Conservation (phyloP, 2,113 vertebrate species). For the Pao palembangensis region DNA sequence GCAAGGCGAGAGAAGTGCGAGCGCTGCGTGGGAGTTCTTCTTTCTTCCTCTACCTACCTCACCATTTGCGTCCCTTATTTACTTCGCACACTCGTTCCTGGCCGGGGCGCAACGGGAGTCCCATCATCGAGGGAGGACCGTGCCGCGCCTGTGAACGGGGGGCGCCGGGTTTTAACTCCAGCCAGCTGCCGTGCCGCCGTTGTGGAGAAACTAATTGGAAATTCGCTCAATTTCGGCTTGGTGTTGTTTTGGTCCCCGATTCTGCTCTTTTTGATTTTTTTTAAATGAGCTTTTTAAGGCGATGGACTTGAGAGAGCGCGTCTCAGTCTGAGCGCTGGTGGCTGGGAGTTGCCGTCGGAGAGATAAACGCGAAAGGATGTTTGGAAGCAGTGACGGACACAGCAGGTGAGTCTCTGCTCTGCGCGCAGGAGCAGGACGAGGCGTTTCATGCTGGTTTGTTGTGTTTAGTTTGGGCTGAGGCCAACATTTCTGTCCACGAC, state of each 20-base stretch:
- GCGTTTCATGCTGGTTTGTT: neutral
- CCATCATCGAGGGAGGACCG: slow-evolving; percentile 35
- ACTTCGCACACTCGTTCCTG: slow-evolving; percentile 22
- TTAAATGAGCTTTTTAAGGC: slow-evolving; percentile 34
- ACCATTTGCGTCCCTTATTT: slow-evolving; percentile 43
- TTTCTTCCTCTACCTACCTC: slow-evolving; percentile 25
- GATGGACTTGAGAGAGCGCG: slow-evolving; percentile 68
- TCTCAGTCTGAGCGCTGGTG: slow-evolving; percentile 47
- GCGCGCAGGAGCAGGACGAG: neutral
- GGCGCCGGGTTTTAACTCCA: neutral
- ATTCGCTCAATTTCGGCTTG: slow-evolving; percentile 12
- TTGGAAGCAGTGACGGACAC: slow-evolving; percentile 62
- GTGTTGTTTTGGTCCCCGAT: neutral
- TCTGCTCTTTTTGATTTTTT: neutral
- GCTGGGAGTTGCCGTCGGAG: slow-evolving; percentile 70
- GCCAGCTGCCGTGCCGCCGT: slow-evolving; percentile 3
- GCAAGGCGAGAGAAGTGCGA: slow-evolving; percentile 33
- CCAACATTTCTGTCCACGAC: slow-evolving; percentile 8
- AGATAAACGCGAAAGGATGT: slow-evolving; percentile 73
- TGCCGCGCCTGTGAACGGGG: neutral
- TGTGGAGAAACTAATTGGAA: slow-evolving; percentile 33
- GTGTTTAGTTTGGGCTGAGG: slow-evolving; percentile 8
- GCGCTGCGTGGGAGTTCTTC: slow-evolving; percentile 65
- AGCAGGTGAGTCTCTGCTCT: slow-evolving; percentile 69
- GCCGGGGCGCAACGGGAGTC: slow-evolving; percentile 48